Evolutionary conservation across 2,113 vertebrate species (phyloP).

Genomic region (Sander lucioperca): DNA sequence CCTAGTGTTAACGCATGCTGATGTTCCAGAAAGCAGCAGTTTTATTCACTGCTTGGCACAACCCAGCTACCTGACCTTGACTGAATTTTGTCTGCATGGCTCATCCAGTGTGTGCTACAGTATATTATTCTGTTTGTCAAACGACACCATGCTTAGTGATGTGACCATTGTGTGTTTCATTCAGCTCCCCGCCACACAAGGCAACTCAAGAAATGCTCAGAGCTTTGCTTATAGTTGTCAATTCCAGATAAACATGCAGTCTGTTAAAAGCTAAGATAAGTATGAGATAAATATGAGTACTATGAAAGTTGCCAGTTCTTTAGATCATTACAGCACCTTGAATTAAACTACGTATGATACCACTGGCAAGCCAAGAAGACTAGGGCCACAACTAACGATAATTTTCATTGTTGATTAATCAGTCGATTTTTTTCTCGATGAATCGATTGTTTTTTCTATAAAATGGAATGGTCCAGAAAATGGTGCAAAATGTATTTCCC

Average conservation of each 20-base stretch:
- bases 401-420: too few relatives aligned
- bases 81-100: neutral
- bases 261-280: neutral
- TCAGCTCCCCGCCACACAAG: neutral
- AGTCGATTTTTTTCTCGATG: too few relatives aligned
- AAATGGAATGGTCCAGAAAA: too few relatives aligned
- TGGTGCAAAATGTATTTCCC: too few relatives aligned
- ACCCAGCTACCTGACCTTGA: neutral
- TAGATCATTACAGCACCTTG: neutral
- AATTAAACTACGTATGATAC: neutral
- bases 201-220: neutral
- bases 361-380: neutral
- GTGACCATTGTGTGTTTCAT: neutral
- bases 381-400: too few relatives aligned
- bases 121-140: neutral
- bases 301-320: neutral
- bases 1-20: too few relatives aligned
- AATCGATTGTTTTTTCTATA: too few relatives aligned
- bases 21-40: too few relatives aligned
- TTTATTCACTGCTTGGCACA: neutral
- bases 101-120: neutral
- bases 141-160: neutral
- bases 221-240: neutral
- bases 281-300: neutral
- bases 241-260: neutral